Conservation (phyloP, 2,113 vertebrate species). For the Promerops cafer region DNA sequence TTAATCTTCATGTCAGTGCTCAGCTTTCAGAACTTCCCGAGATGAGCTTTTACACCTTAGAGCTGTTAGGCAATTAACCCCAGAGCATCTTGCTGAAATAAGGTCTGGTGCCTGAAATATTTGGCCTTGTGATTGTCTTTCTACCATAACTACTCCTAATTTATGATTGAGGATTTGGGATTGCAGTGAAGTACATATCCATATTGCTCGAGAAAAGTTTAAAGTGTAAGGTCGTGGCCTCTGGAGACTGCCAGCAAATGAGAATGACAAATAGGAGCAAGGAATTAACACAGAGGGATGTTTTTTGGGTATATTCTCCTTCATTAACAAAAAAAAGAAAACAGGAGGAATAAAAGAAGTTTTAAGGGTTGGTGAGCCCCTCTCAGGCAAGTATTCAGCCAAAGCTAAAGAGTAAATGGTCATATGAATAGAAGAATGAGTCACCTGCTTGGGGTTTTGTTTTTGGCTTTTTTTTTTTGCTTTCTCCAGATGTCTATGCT, state of each 20-base stretch:
- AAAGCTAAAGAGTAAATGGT: not conserved
- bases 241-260: not conserved
- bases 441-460: rapidly evolving
- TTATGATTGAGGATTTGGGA: not conserved
- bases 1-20: not conserved
- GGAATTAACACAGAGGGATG: not conserved
- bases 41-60: not conserved
- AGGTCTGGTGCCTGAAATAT: not conserved
- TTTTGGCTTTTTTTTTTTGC: not conserved
- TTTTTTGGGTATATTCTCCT: not conserved
- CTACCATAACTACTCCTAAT: not conserved
- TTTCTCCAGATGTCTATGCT: not conserved
- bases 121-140: not conserved
- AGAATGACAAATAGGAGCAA: not conserved
- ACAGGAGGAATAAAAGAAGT: not conserved
- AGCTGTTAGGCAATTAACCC: not conserved
- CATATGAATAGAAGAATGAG: not conserved
- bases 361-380: not conserved
- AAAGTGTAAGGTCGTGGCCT: not conserved
- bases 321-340: not conserved
- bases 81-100: not conserved
- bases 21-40: not conserved
- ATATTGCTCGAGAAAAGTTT: not conserved
- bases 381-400: not conserved
- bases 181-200: not conserved